Percentiles rank a stretch among this genome's conserved stretches.
Conservation (phyloP, 2,797 vertebrate species). For the Xiphorhynchus erythropygius region DNA sequence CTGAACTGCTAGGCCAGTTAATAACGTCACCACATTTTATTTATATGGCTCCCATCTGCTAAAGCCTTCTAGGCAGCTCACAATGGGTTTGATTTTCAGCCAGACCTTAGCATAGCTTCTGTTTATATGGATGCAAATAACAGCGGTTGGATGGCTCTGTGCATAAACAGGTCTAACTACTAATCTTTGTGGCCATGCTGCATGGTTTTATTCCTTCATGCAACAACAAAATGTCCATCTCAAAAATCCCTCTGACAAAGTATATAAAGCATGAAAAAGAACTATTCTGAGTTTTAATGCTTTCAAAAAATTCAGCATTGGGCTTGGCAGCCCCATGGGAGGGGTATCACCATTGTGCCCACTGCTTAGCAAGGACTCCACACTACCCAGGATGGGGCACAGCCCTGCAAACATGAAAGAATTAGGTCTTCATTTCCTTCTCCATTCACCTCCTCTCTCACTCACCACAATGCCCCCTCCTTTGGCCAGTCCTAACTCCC, state of each 20-base stretch:
- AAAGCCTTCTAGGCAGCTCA: conserved; percentile 74
- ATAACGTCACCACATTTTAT: conserved; percentile 75
- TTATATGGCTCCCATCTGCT: conserved; percentile 78
- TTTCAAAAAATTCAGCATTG: not conserved
- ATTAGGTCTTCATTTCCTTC: not conserved
- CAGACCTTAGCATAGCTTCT: conserved; percentile 55
- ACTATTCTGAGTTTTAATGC: not conserved
- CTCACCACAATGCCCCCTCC: not conserved
- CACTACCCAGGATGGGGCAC: fast-evolving
- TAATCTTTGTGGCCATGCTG: conserved; percentile 11
- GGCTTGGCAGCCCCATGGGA: not conserved
- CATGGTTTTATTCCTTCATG: conserved; percentile 14
- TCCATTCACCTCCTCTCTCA: not conserved
- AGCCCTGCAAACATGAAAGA: not conserved
- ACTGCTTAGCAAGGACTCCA: not conserved
- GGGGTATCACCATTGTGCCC: not conserved
- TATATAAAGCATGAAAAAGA: not conserved
- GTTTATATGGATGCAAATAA: conserved; percentile 65
- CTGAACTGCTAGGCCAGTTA: conserved; percentile 72
- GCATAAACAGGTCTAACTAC: conserved; percentile 64
- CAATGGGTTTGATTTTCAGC: conserved; percentile 66
- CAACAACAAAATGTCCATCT: conserved; percentile 28
- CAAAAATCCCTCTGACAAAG: conserved; percentile 18
- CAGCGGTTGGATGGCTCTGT: conserved; percentile 31
- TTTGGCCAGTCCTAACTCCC: not conserved